These are phyloP conservation scores for Brachionus calyciflorus DNA, from an alignment of 1,140 invertebrate genomes.

Conservation along the genomic window DNA sequence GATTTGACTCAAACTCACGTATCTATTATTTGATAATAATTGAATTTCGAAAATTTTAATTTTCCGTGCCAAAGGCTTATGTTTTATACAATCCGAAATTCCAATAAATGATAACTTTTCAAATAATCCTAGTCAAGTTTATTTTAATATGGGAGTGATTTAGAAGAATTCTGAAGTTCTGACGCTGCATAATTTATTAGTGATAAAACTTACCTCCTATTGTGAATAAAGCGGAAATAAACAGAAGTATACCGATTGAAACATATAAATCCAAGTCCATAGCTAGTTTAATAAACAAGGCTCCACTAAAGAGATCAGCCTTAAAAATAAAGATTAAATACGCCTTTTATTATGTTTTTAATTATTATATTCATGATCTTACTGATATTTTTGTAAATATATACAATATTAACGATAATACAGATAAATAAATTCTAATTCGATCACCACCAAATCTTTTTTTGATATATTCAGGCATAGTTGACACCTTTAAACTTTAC, in stretches of 20 bases:
- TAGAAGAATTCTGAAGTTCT: no score
- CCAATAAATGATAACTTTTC: no score
- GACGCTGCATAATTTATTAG: no score
- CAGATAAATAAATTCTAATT: slow-evolving; percentile 64
- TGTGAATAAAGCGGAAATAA: slow-evolving; percentile 62
- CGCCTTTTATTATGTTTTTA: neutral
- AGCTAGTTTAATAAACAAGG: slow-evolving; percentile 34
- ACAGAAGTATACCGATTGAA: slow-evolving; percentile 59
- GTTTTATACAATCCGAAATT: no score
- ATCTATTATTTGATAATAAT: no score
- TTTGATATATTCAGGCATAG: slow-evolving; percentile 65
- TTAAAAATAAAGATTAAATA: neutral
- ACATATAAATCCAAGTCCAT: slow-evolving; percentile 58
- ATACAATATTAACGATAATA: slow-evolving; percentile 65
- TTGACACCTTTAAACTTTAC: slow-evolving; percentile 59
- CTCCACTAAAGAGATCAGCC: slow-evolving; percentile 53
- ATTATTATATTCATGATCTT: neutral
- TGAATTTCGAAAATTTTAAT: no score
- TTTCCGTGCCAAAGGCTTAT: no score
- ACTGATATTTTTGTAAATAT: slow-evolving; percentile 66
- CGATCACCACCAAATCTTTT: slow-evolving; percentile 65
- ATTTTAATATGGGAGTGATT: no score
- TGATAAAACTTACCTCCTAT: slow-evolving; percentile 50
- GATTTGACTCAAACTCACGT: no score
- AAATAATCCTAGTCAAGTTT: no score